Base-by-base conservation (phyloP, 2,888 invertebrate species). In the Drosophila rubida region DNA sequence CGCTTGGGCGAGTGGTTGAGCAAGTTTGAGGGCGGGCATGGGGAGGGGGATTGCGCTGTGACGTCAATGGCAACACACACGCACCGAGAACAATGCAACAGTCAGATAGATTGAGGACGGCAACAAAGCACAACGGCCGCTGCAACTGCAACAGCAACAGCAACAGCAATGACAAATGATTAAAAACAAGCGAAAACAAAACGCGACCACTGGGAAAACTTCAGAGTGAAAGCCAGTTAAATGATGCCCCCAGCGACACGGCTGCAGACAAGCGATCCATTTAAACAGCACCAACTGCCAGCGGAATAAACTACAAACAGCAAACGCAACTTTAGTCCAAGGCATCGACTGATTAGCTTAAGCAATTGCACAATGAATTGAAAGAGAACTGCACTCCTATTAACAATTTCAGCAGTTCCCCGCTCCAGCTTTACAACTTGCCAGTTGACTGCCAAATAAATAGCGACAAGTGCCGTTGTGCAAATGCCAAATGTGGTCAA, bases 81-180 rank as follows among this genome's bases (percentile, higher is more conserved):
- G 79, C 84, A 87, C 69, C 84, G 71, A 70, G 86, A 80, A 82
- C 74, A 83, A 70, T 80, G 67, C 50, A 51, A 59, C 63, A 51
- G 57, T 54, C 48, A 46, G 46, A 49, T 13, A 35, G 27, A 54
- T 63, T 7, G 30, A 4, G 14, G 23, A 3, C 11, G 14, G 9
- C 2, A 13, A 35, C 22, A 11, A 42, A 9, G 22, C 3, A 13
- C 35, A 54, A 30, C 64, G n/a, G n/a, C n/a, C n/a, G n/a, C n/a
- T n/a, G n/a, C n/a, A 32, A 55, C 42, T 51, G 16, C 42, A 78
- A 78, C 68, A 73, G 73, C 55, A 37, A n/a, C n/a, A n/a, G n/a
- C n/a, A n/a, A n/a, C 39, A 68, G 61, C 80, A 68, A 70, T 80
- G 82, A 78, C 75, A 87, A 84, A 75, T 84, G 66, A 78, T 81